phyloP scores from a whole-genome alignment of 2,113 vertebrate species.

The Limanda limanda region DNA sequence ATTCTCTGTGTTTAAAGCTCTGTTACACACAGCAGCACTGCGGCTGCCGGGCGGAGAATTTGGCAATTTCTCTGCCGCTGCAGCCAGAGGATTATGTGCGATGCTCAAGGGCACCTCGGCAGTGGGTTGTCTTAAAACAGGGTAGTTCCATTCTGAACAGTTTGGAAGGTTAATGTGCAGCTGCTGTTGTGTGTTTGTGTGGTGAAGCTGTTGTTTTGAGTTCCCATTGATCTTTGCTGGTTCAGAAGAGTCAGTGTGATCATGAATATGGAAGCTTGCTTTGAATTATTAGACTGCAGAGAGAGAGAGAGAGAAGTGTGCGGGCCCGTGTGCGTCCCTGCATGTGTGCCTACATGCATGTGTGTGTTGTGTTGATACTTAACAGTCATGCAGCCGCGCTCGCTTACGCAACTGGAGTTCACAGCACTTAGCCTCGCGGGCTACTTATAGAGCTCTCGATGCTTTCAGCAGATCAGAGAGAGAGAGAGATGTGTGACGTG shows the following conservation, averaged over 20 bases:
- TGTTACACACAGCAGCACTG: not conserved
- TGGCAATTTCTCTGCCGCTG: not conserved
- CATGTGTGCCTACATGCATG: slow-evolving; percentile 19
- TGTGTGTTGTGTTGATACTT: slow-evolving; percentile 51
- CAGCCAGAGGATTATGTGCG: not conserved
- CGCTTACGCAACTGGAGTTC: slow-evolving; percentile 70
- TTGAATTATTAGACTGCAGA: slow-evolving; percentile 61
- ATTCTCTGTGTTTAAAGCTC: not conserved
- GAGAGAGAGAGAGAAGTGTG: not conserved
- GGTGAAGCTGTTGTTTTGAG: slow-evolving; percentile 56
- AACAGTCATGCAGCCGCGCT: slow-evolving; percentile 45
- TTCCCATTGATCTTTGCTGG: slow-evolving; percentile 68
- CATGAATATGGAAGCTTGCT: slow-evolving; percentile 74
- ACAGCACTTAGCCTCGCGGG: slow-evolving; percentile 64
- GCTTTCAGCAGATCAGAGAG: slow-evolving; percentile 63
- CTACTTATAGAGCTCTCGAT: slow-evolving; percentile 54
- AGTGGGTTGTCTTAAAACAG: not conserved
- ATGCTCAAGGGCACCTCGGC: not conserved
- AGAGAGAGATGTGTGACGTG: slow-evolving; percentile 31
- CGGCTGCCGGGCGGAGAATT: not conserved
- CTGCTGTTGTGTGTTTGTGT: slow-evolving; percentile 57
- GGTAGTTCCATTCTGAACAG: not conserved
- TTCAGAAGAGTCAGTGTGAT: slow-evolving; percentile 61
- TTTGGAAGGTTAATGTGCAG: slow-evolving; percentile 23
- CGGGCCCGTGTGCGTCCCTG: not conserved